A percentile compares a stretch with the other conserved stretches of the same genome.
Conservation (phyloP, 2,113 vertebrate genomes). For the Spilogale gracilis region DNA sequence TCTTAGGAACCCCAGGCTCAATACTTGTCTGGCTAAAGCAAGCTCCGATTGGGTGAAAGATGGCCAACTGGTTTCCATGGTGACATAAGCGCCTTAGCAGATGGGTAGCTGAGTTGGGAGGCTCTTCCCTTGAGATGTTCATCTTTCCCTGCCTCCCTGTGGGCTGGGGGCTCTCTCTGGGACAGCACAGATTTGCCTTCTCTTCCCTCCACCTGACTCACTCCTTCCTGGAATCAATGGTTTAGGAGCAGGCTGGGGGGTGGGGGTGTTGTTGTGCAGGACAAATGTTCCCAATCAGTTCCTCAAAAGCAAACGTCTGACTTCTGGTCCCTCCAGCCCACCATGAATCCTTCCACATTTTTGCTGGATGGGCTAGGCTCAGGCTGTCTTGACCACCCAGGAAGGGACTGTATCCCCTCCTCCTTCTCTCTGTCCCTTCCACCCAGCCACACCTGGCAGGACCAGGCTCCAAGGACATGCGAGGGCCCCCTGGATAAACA, state of each 20-base stretch:
- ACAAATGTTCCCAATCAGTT: neutral
- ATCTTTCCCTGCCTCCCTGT: slow-evolving; percentile 47
- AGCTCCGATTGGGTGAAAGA: slow-evolving; percentile 67
- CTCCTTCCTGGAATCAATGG: slow-evolving; percentile 23
- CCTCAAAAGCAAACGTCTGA: slow-evolving; percentile 46
- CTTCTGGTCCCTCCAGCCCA: neutral
- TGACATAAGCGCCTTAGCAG: slow-evolving; percentile 71
- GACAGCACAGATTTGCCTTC: slow-evolving; percentile 41
- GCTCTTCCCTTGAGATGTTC: slow-evolving; percentile 67
- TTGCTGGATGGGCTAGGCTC: neutral
- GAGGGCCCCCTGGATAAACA: slow-evolving; percentile 68
- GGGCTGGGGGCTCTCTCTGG: slow-evolving; percentile 50
- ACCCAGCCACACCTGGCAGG: slow-evolving; percentile 53
- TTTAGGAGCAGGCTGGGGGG: neutral
- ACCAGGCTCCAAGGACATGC: neutral
- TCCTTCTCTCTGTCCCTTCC: neutral
- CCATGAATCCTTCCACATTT: neutral
- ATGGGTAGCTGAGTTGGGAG: slow-evolving; percentile 68
- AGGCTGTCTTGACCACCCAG: slow-evolving; percentile 9
- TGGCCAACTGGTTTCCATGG: slow-evolving; percentile 77
- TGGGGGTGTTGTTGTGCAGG: neutral
- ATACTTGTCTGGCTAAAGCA: slow-evolving; percentile 75
- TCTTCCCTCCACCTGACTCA: slow-evolving; percentile 53
- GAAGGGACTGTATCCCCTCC: neutral
- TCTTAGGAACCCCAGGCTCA: slow-evolving; percentile 72